Evolutionary conservation across 2,797 vertebrate species (phyloP).

Genomic region (Microcaecilia unicolor): DNA sequence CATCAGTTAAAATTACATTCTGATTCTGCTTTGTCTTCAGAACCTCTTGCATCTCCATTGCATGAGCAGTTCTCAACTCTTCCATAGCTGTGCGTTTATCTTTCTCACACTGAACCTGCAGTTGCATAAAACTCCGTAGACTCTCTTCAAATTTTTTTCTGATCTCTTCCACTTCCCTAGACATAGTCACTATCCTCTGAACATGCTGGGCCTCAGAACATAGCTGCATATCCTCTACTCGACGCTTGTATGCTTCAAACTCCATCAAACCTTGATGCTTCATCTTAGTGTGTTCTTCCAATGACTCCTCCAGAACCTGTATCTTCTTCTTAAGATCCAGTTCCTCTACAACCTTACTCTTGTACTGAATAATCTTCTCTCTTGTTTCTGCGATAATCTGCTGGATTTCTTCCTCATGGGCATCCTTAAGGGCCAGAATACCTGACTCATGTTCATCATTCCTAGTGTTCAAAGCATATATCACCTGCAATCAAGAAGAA

Average conservation of each 20-base stretch:
- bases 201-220: conserved; percentile 94
- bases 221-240: conserved; percentile 92
- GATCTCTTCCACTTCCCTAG: conserved; percentile 93
- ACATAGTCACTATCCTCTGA: conserved; percentile 90
- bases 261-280: conserved; percentile 89
- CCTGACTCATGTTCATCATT: conserved; percentile 95
- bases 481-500: conserved; percentile 71
- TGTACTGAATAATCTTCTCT: conserved; percentile 88
- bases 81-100: conserved; percentile 81
- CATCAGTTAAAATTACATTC: conserved; percentile 78
- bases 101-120: conserved; percentile 85
- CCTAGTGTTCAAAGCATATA: conserved; percentile 96
- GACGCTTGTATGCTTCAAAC: conserved; percentile 89
- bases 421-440: conserved; percentile 90
- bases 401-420: conserved; percentile 95
- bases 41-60: conserved; percentile 84
- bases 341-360: conserved; percentile 88
- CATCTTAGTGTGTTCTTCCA: conserved; percentile 90
- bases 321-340: conserved; percentile 87
- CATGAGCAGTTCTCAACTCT: conserved; percentile 75
- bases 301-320: conserved; percentile 86
- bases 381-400: conserved; percentile 94
- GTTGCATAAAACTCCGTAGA: conserved; percentile 75
- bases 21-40: conserved; percentile 83
- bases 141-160: conserved; percentile 89